Percentiles rank a stretch among this genome's conserved stretches.
These are phyloP conservation scores for Acanthis flammea DNA, from an alignment of 2,797 vertebrate species.

Conservation along the genomic window DNA sequence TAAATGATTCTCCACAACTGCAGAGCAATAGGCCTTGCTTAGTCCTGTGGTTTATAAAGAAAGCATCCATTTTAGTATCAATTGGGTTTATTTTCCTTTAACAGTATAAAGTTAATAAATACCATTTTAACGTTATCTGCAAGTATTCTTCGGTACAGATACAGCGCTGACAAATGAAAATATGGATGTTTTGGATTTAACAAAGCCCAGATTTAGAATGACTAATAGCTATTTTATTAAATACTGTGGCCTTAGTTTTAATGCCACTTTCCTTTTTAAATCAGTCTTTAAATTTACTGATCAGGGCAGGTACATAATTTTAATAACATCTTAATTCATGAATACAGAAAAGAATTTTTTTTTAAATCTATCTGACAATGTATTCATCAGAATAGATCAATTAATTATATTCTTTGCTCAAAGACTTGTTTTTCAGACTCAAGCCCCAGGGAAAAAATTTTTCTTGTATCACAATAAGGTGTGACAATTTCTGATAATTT, in stretches of 20 bases:
- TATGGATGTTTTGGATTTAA: neutral
- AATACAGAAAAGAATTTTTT: neutral
- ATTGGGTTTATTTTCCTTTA: neutral
- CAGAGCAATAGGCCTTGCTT: neutral
- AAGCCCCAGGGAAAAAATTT: neutral
- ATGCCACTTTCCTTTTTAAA: neutral
- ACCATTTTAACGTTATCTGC: neutral
- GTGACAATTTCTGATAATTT: neutral
- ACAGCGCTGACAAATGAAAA: neutral
- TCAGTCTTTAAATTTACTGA: neutral
- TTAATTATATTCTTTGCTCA: neutral
- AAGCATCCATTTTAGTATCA: neutral
- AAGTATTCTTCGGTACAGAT: neutral
- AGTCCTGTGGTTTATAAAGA: neutral
- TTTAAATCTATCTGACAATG: neutral
- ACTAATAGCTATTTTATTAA: neutral
- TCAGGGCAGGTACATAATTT: neutral
- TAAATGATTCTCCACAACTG: neutral
- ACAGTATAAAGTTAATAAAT: neutral
- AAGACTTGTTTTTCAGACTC: neutral
- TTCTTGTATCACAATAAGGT: neutral
- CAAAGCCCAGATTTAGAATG: neutral
- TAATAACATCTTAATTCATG: neutral
- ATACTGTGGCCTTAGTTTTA: neutral
- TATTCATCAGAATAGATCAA: neutral